Base-by-base conservation (phyloP, 2,797 vertebrate genomes). In the Spinibarbus caldwelli region DNA sequence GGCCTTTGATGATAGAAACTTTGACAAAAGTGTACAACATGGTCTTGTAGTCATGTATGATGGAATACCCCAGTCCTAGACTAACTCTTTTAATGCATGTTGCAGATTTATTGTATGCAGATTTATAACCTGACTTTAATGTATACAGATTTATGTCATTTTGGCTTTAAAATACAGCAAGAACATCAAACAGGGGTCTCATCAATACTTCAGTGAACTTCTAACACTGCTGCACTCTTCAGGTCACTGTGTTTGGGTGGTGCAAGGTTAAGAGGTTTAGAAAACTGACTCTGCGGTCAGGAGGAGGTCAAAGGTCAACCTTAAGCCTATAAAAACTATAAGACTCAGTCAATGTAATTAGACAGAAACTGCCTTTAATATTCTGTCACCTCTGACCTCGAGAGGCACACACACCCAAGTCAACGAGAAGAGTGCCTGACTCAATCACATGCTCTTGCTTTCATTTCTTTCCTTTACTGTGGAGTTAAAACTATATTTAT, bases 321-420 rank as follows among this genome's bases (percentile, higher is more conserved):
- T 85, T 85, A 66, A 87, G 86, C 76, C 86, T 90, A 86, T 91
- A 93, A 92, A 92, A 91, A 92, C 90, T 87, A 80, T 88, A 91
- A 90, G 88, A 0, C 80, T 68, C 12, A 92, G 87, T 88, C 88
- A 89, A 87, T 89, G 90, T 87, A 85, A 89, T 84, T 66, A 88
- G 90, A 92, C 89, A 91, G 91, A 89, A 91, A 91, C 91, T 92
- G 89, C 87, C 84, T 91, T 90, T 89, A 91, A 90, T 85, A 88
- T 91, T 80, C 85, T 78, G n/a, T 88, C 90, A 92, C 91, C 91
- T 80, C 86, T 93, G 85, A 92, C 92, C 92, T 67, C 47, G 2
- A 47, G 83, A 76, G 84, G 75, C 82, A 52, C 85, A 88, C 85
- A 88, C 76, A 76, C 71, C 81, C 81, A 81, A 71, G 64, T 72